Evolutionary conservation across 2,113 vertebrate species (phyloP).

Genomic region (Colius striatus): DNA sequence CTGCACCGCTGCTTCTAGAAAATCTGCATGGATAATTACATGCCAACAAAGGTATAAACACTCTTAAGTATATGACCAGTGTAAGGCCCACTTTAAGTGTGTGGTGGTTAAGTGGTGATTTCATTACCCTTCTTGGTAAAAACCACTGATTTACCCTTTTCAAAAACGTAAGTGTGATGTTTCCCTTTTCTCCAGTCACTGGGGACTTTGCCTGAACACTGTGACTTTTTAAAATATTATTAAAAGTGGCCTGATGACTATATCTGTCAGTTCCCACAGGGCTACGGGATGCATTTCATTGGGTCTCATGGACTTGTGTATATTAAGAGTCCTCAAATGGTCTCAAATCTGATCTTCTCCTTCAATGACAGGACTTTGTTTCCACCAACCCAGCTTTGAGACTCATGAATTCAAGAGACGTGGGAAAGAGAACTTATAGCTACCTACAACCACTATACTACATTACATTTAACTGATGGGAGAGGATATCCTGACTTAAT

Average conservation of each 20-base stretch:
- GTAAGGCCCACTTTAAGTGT: neutral
- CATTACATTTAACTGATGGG: neutral
- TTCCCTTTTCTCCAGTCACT: neutral
- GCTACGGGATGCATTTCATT: neutral
- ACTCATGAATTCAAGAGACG: too few species aligned
- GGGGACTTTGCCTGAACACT: neutral
- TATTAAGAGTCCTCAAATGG: neutral
- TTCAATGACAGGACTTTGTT: neutral
- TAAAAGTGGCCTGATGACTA: neutral
- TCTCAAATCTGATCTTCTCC: neutral
- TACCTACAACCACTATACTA: neutral
- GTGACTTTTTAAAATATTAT: neutral
- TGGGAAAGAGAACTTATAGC: neutral
- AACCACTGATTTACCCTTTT: neutral
- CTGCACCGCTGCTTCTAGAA: neutral
- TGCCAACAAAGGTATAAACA: neutral
- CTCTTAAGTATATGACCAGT: neutral
- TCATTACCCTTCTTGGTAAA: neutral
- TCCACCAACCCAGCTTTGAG: too few species aligned
- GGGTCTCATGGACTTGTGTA: neutral
- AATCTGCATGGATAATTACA: neutral
- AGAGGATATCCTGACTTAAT: neutral
- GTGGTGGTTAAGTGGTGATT: neutral
- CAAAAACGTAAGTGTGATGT: neutral
- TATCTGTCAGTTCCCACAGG: neutral